Evolutionary conservation across 2,888 invertebrate genomes (phyloP).

Genomic region (Synergus itoensis): DNA sequence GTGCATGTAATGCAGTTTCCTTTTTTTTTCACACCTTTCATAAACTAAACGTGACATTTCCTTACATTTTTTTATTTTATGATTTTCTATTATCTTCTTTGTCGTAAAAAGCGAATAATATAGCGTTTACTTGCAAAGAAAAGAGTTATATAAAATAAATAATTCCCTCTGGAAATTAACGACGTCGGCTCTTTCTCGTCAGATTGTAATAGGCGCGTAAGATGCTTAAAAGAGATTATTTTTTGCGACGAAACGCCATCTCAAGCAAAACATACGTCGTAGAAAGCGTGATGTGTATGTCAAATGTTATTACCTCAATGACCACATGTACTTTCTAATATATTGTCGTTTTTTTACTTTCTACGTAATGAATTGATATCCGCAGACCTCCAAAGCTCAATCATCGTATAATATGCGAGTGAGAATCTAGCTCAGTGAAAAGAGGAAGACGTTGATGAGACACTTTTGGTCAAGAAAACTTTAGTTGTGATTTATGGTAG

Average conservation of each 20-base stretch:
- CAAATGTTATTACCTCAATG: conserved; percentile 22
- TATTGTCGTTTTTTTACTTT: conserved; percentile 29
- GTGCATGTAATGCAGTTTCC: neutral
- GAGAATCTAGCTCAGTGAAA: neutral
- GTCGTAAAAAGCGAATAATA: neutral
- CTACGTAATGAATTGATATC: conserved; percentile 19
- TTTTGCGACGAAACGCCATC: neutral
- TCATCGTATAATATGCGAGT: neutral
- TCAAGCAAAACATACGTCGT: conserved; percentile 10
- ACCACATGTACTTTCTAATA: conserved; percentile 25
- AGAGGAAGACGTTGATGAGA: conserved; percentile 13
- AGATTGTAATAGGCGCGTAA: neutral
- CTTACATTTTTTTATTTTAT: neutral
- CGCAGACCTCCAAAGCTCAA: neutral
- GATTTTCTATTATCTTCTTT: neutral
- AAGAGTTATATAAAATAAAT: conserved; percentile 2
- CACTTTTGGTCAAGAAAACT: neutral
- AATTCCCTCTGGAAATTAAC: conserved; percentile 13
- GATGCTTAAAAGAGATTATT: conserved; percentile 15
- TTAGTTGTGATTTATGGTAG: neutral
- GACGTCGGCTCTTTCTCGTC: neutral
- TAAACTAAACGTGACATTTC: neutral
- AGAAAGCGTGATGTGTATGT: conserved; percentile 26
- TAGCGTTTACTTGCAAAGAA: neutral
- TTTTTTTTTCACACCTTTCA: neutral